phyloP scores from a whole-genome alignment of 2,113 vertebrate genomes.

The Hemiprocne comata region DNA sequence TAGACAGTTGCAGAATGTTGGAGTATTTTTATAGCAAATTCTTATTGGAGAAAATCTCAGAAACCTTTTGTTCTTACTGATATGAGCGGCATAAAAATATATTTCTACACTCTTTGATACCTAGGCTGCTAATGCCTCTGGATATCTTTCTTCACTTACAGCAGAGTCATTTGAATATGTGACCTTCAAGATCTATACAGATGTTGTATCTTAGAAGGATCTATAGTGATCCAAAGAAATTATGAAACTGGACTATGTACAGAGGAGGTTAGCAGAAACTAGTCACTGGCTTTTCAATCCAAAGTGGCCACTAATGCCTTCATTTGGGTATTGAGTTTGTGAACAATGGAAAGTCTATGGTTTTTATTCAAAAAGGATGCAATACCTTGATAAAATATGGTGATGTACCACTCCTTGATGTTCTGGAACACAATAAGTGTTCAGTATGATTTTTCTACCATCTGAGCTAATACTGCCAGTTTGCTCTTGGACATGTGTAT shows the following conservation, averaged over 20 bases:
- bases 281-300: neutral
- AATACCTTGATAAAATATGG: neutral
- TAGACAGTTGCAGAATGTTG: neutral
- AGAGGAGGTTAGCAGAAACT: neutral
- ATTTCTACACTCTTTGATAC: neutral
- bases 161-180: neutral
- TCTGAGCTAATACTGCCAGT: neutral
- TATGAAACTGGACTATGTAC: neutral
- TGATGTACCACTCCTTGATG: neutral
- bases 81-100: neutral
- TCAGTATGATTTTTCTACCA: neutral
- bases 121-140: neutral
- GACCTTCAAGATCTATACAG: neutral
- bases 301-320: neutral
- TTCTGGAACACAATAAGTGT: neutral
- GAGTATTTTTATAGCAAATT: neutral
- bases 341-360: neutral
- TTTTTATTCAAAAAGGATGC: neutral
- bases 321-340: neutral
- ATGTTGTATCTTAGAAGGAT: conserved; percentile 3
- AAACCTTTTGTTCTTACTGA: neutral
- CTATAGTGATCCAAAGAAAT: neutral
- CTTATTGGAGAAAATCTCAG: neutral
- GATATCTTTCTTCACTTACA: neutral
- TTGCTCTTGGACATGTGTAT: neutral